Base-by-base conservation (phyloP, 1,140 invertebrate genomes). In the Trichonephila inaurata region DNA sequence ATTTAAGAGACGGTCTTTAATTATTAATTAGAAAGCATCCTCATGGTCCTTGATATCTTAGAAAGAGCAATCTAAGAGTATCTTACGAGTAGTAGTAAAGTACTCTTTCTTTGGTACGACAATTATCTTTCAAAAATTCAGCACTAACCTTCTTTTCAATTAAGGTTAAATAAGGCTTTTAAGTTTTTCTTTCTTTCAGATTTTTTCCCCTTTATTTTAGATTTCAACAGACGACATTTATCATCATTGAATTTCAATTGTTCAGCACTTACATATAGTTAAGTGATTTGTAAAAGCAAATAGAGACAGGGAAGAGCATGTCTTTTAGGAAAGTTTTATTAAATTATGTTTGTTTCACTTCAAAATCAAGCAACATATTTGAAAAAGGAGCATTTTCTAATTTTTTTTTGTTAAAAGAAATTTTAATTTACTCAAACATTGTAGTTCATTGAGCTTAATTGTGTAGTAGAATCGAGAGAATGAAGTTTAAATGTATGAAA, bases 121-220 rank as follows among this genome's bases (percentile, higher is more conserved):
- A 77, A 77, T 77, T 77, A 77, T n/a, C 72, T 77, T 77, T 77
- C 28, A 77, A 77, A 77, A 77, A 24, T 77, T 28, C 40, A 77
- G 7, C 72, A 14, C 10, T n/a, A 19, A 64, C 72, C n/a, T 16
- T 40, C 0, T 3, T n/a, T 16, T 77, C 72, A n/a, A 77, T 77
- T 77, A 77, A 77, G 72, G 8, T 1, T 24, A 28, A 77, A 77
- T 40, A 77, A 77, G n/a, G 4, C 14, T 40, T 77, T 33, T 2
- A 16, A 62, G 24, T n/a, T 62, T 14, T 19, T 2, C 1, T 6
- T 2, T 21, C 21, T 7, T n/a, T 24, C 21, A 24, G 24, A 77
- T 77, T 40, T 77, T 28, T 19, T 77, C 10, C 28, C 72, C 8
- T 77, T 77, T 72, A 62, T 14, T 7, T 24, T 21, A 40, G 8